phyloP scores from a whole-genome alignment of 2,113 vertebrate genomes.

The Furnarius figulus region DNA sequence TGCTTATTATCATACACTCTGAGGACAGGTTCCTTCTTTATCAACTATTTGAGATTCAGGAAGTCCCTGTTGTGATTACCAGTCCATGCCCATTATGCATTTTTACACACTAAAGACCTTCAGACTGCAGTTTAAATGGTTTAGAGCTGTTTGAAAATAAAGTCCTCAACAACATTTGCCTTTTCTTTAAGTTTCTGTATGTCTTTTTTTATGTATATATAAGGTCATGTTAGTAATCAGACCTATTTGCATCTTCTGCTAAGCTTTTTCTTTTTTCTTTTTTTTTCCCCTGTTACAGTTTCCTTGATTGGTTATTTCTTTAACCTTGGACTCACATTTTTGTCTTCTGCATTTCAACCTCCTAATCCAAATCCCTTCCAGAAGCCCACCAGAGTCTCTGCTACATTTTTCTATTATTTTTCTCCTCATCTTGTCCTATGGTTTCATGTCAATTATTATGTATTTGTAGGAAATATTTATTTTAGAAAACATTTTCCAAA shows the following conservation, averaged over 20 bases:
- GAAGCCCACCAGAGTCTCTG: neutral
- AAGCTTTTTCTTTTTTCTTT: neutral
- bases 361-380: constrained; percentile 5
- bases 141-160: constrained; percentile 33
- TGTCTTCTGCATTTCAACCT: neutral
- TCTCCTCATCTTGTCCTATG: neutral
- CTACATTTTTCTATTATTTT: constrained; percentile 3
- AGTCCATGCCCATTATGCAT: constrained; percentile 35
- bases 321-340: constrained; percentile 52
- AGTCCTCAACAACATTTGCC: neutral
- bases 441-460: neutral
- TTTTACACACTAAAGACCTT: constrained; percentile 50
- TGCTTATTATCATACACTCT: constrained; percentile 58
- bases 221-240: neutral
- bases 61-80: constrained; percentile 59
- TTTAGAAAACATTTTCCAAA: neutral
- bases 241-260: neutral
- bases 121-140: constrained; percentile 21
- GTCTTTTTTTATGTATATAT: neutral
- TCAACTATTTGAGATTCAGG: constrained; percentile 57
- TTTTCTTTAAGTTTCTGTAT: neutral
- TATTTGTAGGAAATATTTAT: neutral
- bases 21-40: constrained; percentile 48
- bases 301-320: neutral
- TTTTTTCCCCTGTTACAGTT: neutral